Conservation (phyloP, 2,888 invertebrate species). For the Prosapia bicincta region DNA sequence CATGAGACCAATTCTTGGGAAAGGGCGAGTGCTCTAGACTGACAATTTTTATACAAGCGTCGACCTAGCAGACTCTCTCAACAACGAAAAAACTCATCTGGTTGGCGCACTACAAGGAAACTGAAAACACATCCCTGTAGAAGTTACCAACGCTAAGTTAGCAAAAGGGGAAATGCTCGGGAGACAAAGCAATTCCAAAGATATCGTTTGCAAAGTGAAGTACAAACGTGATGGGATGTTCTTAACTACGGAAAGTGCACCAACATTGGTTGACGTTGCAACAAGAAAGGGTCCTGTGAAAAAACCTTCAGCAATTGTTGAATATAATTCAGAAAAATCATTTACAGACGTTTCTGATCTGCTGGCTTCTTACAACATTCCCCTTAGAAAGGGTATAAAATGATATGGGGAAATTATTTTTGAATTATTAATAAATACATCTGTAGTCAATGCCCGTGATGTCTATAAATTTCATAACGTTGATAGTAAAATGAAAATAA, state of each 20-base stretch:
- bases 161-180: slow-evolving; percentile 9
- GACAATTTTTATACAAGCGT: slow-evolving; percentile 24
- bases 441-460: slow-evolving; percentile 6
- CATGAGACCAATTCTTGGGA: slow-evolving; percentile 1
- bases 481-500: too few relatives aligned
- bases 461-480: neutral
- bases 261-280: neutral
- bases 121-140: neutral
- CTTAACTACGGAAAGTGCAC: slow-evolving; percentile 5
- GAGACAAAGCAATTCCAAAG: neutral
- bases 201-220: neutral
- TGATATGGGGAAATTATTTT: slow-evolving; percentile 8
- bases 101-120: slow-evolving; percentile 14
- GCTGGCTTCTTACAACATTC: slow-evolving; percentile 5
- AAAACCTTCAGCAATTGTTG: neutral
- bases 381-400: slow-evolving; percentile 6
- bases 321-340: neutral
- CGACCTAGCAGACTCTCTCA: slow-evolving; percentile 10
- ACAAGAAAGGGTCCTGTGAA: neutral
- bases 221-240: neutral
- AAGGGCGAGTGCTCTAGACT: neutral
- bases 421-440: slow-evolving; percentile 7
- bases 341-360: slow-evolving; percentile 15
- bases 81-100: slow-evolving; percentile 12
- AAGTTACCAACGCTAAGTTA: neutral